phyloP scores from a whole-genome alignment of 2,888 invertebrate genomes.

The Ophion slaviceki region DNA sequence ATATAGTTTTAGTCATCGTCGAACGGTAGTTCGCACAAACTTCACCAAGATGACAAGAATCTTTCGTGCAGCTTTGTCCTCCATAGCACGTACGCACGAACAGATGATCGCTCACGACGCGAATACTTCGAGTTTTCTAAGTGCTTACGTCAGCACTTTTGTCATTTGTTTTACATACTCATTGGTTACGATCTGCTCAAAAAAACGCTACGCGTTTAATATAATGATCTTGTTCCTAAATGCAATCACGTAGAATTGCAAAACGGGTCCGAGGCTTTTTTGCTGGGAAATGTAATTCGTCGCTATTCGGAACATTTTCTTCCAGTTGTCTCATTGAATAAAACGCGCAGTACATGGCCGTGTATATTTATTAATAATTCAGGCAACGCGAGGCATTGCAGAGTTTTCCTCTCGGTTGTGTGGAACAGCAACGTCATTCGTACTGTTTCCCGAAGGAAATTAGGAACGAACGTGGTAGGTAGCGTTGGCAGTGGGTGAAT shows the following conservation, averaged over 20 bases:
- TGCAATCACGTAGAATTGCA: conserved; percentile 20
- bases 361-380: conserved; percentile 57
- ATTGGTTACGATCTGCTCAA: background rate
- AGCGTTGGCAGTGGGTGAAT: conserved; percentile 48
- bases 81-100: too few species aligned
- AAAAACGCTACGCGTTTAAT: background rate
- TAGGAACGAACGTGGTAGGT: conserved; percentile 78
- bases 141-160: conserved; percentile 68
- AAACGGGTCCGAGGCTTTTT: background rate
- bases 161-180: conserved; percentile 14
- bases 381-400: conserved; percentile 44
- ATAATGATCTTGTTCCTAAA: background rate
- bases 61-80: too few species aligned
- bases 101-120: conserved; percentile 1
- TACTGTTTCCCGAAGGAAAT: conserved; percentile 83
- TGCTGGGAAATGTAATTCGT: conserved; percentile 14
- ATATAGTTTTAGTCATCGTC: too few species aligned
- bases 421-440: conserved; percentile 75
- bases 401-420: conserved; percentile 46
- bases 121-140: conserved; percentile 54
- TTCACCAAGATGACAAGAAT: too few species aligned
- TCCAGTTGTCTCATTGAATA: conserved; percentile 34
- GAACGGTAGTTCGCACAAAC: too few species aligned
- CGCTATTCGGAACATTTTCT: conserved; percentile 28
- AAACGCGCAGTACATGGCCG: conserved; percentile 20